Conservation (phyloP, 2,797 vertebrate genomes). For the Karalla daura region DNA sequence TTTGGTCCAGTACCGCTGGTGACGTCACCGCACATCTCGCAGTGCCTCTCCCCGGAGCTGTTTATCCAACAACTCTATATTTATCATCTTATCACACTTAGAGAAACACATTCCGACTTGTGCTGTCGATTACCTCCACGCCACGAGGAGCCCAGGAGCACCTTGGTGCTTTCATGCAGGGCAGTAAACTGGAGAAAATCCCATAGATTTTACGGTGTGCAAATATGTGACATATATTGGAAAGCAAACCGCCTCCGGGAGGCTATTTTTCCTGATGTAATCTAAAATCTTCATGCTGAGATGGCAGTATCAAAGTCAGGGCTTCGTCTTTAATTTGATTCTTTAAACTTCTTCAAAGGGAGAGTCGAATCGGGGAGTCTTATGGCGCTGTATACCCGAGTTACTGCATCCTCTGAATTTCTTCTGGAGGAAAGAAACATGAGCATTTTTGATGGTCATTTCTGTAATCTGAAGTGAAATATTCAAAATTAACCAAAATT, state of each 20-base stretch:
- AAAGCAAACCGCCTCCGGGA: conserved; percentile 42
- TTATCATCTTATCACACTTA: conserved; percentile 61
- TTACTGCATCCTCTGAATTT: conserved; percentile 34
- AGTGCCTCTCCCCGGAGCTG: conserved; percentile 56
- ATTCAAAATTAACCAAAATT: conserved; percentile 63
- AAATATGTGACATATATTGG: conserved; percentile 48
- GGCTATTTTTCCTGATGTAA: conserved; percentile 61
- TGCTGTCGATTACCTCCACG: conserved; percentile 49
- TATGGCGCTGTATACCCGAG: conserved; percentile 19
- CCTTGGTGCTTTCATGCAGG: conserved; percentile 8
- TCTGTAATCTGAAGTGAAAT: conserved; percentile 46
- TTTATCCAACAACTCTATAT: conserved; percentile 68
- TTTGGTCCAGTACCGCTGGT: conserved; percentile 53
- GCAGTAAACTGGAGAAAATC: conserved; percentile 34
- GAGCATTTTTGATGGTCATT: conserved; percentile 47
- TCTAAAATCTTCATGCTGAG: conserved; percentile 64
- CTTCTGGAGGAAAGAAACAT: conserved; percentile 11
- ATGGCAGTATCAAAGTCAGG: conserved; percentile 57
- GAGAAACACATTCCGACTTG: conserved; percentile 37
- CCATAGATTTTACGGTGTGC: conserved; percentile 30
- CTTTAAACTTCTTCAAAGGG: conserved; percentile 69
- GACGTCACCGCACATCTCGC: conserved; percentile 66
- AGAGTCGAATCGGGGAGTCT: conserved; percentile 49
- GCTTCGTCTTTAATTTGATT: conserved; percentile 59
- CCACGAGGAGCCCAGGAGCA: conserved; percentile 37